Evolutionary conservation across 2,888 invertebrate species (phyloP), one percentile per base, ranked within the genome.

Genomic region (Epiblema foenella): DNA sequence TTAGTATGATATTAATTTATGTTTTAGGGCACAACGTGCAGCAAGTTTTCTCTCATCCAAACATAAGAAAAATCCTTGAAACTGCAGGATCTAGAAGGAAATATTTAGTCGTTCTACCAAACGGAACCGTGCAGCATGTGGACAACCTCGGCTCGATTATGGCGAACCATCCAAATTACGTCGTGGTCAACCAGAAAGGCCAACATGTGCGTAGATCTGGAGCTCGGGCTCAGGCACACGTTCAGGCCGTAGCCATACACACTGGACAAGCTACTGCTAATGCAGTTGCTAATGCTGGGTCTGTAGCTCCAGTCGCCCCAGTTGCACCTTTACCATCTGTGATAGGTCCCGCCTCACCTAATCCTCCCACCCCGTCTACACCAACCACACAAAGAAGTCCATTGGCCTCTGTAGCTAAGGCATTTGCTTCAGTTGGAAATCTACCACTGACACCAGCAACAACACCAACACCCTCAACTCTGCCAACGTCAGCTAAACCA

Each of bases 21-120:
- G 33, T 70, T 66, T 65, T 37, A 70, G 70, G 70, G 20, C 37
- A 65, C n/a, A 70, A 65, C 58, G 65, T 70, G 52, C 64, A 70
- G 52, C 65, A 70, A 46, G 46, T 66, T 11, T 33, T 66, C 0
- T 65, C 65, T 12, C 70, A 70, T 70, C 70, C 70, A 4, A 20
- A 46, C 15, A 65, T 70, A 17, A 52, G 18, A 39, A 2, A 59
- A 17, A 65, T 70, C 54, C 65, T 70, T 3, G 0, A 59, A 20
- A 18, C 58, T 15, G 59, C 59, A 37, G 65, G 33, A 15, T 3
- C 10, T 12, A 66, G 11, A 15, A 12, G 37, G 7, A 64, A 51
- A 24, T 66, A 70, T 29, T 33, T 70, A 4, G 65, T 70, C 0
- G 17, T 70, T 10, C 70, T 70, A 8, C 70, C 70, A 1, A 65